phyloP scores from a whole-genome alignment of 2,797 vertebrate genomes.

The Gambusia yucatana region DNA sequence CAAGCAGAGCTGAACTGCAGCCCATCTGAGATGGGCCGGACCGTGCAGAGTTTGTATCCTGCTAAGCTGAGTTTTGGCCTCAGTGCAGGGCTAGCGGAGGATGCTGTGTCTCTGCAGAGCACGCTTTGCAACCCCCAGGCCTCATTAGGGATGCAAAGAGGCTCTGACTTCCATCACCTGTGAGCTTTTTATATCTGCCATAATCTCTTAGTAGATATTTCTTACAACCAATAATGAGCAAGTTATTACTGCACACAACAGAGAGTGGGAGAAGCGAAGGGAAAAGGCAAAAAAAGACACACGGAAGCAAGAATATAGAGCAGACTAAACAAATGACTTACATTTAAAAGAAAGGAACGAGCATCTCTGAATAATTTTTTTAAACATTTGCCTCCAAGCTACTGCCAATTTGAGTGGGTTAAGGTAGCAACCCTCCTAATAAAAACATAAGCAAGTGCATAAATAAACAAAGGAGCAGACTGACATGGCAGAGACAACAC shows the following conservation, averaged over 20 bases:
- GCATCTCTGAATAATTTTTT: background rate
- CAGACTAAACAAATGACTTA: constrained; percentile 15
- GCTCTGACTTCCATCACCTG: constrained; percentile 77
- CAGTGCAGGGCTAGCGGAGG: constrained; percentile 44
- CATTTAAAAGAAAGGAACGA: constrained; percentile 30
- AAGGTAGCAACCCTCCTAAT: constrained; percentile 57
- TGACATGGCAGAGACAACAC: constrained; percentile 75
- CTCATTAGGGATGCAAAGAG: constrained; percentile 79
- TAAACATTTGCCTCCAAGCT: background rate
- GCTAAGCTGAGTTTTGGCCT: constrained; percentile 57
- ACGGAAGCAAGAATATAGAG: constrained; percentile 19
- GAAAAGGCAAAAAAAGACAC: constrained; percentile 8
- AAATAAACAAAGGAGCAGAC: constrained; percentile 76
- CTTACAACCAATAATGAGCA: constrained; percentile 79
- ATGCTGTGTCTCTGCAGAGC: constrained; percentile 62
- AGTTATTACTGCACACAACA: constrained; percentile 79
- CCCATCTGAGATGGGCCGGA: constrained; percentile 34
- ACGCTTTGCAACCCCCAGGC: constrained; percentile 65
- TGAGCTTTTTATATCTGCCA: constrained; percentile 80
- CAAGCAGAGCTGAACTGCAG: constrained; percentile 50
- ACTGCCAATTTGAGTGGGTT: constrained; percentile 31
- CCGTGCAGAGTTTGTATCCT: constrained; percentile 28
- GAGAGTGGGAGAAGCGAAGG: constrained; percentile 38
- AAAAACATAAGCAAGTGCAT: constrained; percentile 80
- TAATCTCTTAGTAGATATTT: constrained; percentile 83